Conservation (phyloP, 2,888 invertebrate species). For the Himalopsyche kuldschensis region DNA sequence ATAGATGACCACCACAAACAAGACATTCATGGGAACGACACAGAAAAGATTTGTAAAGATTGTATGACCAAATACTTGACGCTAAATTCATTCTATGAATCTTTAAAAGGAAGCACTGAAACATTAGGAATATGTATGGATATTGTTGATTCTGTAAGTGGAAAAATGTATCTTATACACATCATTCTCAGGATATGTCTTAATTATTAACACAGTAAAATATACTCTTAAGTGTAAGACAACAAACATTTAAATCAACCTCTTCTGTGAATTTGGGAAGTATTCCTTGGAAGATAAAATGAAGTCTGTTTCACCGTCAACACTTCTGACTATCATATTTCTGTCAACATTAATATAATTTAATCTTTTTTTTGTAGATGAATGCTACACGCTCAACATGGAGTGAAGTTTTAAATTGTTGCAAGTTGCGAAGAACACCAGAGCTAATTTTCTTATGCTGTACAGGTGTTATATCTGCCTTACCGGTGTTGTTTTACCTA, state of each 20-base stretch:
- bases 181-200: no score
- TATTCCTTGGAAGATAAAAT: no score
- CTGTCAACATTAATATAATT: background rate
- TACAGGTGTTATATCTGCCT: constrained; percentile 54
- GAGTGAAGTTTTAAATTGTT: constrained; percentile 63
- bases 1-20: constrained; percentile 46
- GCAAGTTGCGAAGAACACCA: constrained; percentile 58
- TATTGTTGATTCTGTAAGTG: constrained; percentile 65
- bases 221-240: no score
- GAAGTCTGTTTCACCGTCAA: no score
- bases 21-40: constrained; percentile 45
- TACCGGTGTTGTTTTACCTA: constrained; percentile 63
- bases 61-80: constrained; percentile 60
- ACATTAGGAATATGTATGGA: constrained; percentile 68
- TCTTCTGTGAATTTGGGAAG: no score
- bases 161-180: no score
- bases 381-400: constrained; percentile 65
- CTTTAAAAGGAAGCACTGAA: constrained; percentile 60
- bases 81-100: constrained; percentile 62
- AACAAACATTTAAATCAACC: no score
- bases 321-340: background rate
- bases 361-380: constrained; percentile 55
- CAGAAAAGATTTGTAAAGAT: constrained; percentile 53
- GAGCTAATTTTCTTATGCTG: constrained; percentile 61
- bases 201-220: no score